A percentile compares a stretch with the other conserved stretches of the same genome.
Evolutionary conservation across 2,113 vertebrate genomes (phyloP).

Genomic region (Setophaga kirtlandii): DNA sequence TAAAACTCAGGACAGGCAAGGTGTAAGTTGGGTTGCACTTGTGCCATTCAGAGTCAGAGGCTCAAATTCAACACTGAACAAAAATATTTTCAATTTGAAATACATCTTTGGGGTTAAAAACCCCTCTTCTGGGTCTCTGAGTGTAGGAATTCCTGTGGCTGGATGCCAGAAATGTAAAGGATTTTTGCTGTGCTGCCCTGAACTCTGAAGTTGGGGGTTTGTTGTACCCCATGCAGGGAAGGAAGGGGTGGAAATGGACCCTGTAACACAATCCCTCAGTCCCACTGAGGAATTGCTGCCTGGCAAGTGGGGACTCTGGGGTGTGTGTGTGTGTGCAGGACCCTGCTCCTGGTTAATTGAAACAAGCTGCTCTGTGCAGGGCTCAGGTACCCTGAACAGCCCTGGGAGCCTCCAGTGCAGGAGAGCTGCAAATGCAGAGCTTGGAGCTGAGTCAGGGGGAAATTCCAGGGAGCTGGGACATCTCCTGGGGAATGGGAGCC

Average conservation of each 20-base stretch:
- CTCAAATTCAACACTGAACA: not conserved
- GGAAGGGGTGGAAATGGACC: not conserved
- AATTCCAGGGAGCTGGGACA: not conserved
- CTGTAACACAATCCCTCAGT: not conserved
- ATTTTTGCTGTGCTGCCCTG: not conserved
- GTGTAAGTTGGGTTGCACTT: not conserved
- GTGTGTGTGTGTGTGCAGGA: not conserved
- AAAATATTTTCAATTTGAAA: not conserved
- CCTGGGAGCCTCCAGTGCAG: rapidly evolving
- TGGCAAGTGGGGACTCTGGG: not conserved
- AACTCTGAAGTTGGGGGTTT: not conserved
- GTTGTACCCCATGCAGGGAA: not conserved
- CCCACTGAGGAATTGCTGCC: not conserved
- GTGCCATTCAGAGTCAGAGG: not conserved
- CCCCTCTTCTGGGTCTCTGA: not conserved
- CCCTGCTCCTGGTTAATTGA: not conserved
- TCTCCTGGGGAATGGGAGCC: not conserved
- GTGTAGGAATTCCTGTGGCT: not conserved
- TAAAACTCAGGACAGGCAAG: not conserved
- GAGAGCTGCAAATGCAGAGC: not conserved
- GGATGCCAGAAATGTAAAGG: not conserved
- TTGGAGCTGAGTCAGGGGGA: not conserved
- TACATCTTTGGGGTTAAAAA: not conserved
- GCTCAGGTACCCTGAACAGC: not conserved
- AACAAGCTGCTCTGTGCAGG: not conserved